Evolutionary conservation across 2,113 vertebrate species (phyloP), one percentile per base, ranked within the genome.

Genomic region (Sapajus apella): DNA sequence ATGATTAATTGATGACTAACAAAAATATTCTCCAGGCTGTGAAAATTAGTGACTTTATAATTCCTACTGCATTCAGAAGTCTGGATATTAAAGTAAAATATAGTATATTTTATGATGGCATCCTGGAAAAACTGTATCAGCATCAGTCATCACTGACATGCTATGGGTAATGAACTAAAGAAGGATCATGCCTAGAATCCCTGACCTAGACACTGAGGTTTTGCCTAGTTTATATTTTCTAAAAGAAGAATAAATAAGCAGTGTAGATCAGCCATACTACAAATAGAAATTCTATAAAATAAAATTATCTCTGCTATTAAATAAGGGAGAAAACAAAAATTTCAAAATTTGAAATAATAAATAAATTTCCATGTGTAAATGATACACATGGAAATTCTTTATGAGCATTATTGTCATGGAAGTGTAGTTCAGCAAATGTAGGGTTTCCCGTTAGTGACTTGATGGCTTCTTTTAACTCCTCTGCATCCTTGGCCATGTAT

Each of bases 1-100:
- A 77, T 96, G 95, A 92, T 66, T 97, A 89, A 97, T 94, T 92
- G 23, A 96, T 94, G 55, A 86, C 82, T 88, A 82, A 91, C 11
- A 93, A 97, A 96, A 90, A 47, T 45, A 95, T 87, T 84, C 64
- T 85, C 89, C 72, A 72, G 32, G 32, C 64, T 96, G 50, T 94
- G 45, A 96, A 97, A 94, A 94, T 77, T 89, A 82, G 79, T 95
- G 70, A 83, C 58, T 91, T 95, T 84, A 75, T 92, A 76, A 70
- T 82, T 97, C 64, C 37, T 73, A 45, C 37, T 82, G n/a, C 32
- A 32, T n/a, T 95, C 80, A 92, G 76, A 82, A 77, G 18, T 43
- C 55, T 87, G 52, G 66, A 66, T 79, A 87, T 55, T 95, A 93
- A 97, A 95, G 83, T 68, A 88, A 96, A 97, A 85, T 70, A 35